Base-by-base conservation (phyloP, 2,888 invertebrate genomes). In the Scaptodrosophila latifasciaeformis region DNA sequence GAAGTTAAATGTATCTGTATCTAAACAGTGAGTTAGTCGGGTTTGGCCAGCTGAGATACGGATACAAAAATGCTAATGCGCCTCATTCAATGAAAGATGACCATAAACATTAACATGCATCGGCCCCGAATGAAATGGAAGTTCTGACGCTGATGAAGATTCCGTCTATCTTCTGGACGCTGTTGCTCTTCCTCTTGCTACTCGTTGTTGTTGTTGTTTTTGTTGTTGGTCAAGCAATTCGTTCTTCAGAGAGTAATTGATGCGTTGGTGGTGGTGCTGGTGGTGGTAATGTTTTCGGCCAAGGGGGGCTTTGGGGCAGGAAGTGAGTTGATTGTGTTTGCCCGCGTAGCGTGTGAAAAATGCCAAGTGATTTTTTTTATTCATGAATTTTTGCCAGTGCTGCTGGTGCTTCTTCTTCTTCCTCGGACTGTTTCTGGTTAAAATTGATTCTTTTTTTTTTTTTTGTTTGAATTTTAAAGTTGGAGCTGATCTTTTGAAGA, bases 301-400 rank as follows among this genome's bases (percentile, higher is more conserved):
- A 31, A 31, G 2, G 31, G 31, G n/a, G 31, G 31, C 27, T 9
- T 27, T 27, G 10, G 31, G 31, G 31, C 6, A 10, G 31, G 24
- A 24, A 24, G 24, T n/a, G 24, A 5, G 3, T 24, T 24, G 4
- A 3, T 31, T 37, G 45, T 35, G 17, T 21, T 6, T 15, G 46
- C 42, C 35, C 51, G 47, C 40, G 54, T 59, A 49, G 47, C 61
- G 58, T 74, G 69, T 55, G 67, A 66, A 70, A 66, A 55, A 49
- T 21, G 12, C 42, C 37, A 48, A 49, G 42, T 31, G 47, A 27
- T 49, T 37, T 59, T 12, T n/a, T 19, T 12, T 30, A 21, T 13
- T 12, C 17, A 21, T 4, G 3, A 3, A 10, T 35, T 34, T 7
- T 18, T 31, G 18, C 19, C 17, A 17, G n/a, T 34, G 24, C n/a